Base-by-base conservation (phyloP, 2,113 vertebrate species). In the Phaethornis superciliosus region DNA sequence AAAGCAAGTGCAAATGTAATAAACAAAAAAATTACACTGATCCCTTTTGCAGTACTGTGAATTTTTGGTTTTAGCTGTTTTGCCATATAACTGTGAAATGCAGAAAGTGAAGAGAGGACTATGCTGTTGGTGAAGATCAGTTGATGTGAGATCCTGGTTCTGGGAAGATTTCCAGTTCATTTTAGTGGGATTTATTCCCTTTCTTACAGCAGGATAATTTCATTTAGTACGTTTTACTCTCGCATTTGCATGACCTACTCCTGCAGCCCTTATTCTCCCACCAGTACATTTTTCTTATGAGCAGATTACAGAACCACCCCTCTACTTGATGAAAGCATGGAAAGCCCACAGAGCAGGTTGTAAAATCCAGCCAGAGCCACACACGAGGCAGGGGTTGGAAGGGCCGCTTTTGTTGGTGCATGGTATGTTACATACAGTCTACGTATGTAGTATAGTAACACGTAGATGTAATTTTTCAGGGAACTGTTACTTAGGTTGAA, bases 391-490 rank as follows among this genome's bases (percentile, higher is more conserved):
- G 58, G 42, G 59, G 33, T 1, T 21, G 6, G 40, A 70, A 46
- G 42, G 37, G 47, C 42, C 0, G 0, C 35, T 28, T n/a, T 2
- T 32, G 47, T 74, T 32, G 51, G 32, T 30, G 1, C 5, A 0
- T 7, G 16, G 10, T 10, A 16, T 13, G 10, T 69, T 35, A 16
- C 33, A 2, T 3, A 1, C 0, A 0, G 16, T 2, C 52, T 63
- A 22, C 1, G 3, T 2, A 0, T 10, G 0, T 7, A 26, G 12
- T 1, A 0, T 2, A 27, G 51, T 71, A 14, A 32, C 42, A 37
- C 0, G 0, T 11, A 1, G 0, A 0, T 54, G 65, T n/a, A 11
- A 51, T 21, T 46, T 65, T 22, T 18, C 0, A 2, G 63, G 62
- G 59, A 68, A 26, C 67, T 58, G 75, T 51, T 71, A 65, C 21